Evolutionary conservation across 2,888 invertebrate species (phyloP).

Genomic region (Xestia c-nigrum): DNA sequence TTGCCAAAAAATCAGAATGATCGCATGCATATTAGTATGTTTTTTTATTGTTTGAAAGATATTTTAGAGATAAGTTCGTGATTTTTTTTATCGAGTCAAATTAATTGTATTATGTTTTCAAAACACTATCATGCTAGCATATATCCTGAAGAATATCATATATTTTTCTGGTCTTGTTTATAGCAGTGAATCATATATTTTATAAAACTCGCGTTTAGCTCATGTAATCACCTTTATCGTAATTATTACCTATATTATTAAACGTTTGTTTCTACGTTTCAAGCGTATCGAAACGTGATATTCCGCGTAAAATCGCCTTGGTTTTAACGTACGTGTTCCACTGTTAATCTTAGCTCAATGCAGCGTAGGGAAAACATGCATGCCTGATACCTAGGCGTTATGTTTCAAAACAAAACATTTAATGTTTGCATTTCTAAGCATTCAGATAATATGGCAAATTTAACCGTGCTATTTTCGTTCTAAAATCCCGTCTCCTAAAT

Average conservation of each 20-base stretch:
- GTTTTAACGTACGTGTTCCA: conserved; percentile 26
- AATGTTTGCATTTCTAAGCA: neutral
- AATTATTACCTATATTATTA: neutral
- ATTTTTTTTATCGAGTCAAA: too few species aligned
- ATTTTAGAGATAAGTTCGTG: too few species aligned
- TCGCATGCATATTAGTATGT: too few species aligned
- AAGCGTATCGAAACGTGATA: conserved; percentile 43
- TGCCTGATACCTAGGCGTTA: neutral
- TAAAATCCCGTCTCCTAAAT: neutral
- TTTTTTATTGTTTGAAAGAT: too few species aligned
- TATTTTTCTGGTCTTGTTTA: too few species aligned
- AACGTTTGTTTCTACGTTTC: conserved; percentile 21
- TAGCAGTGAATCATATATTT: too few species aligned
- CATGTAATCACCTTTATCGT: too few species aligned
- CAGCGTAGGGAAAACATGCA: conserved; percentile 5
- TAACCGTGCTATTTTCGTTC: neutral
- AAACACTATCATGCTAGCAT: too few species aligned
- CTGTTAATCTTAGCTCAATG: conserved; percentile 10
- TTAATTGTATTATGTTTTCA: too few species aligned
- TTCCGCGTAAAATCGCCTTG: conserved; percentile 23
- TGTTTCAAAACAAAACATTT: conserved; percentile 16
- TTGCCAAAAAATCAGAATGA: too few species aligned
- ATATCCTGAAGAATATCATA: too few species aligned
- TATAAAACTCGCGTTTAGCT: too few species aligned
- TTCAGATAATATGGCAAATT: neutral